A percentile compares a stretch with the other conserved stretches of the same genome.
Conservation (phyloP, 1,140 invertebrate species). For the Drosophila lacertosa region DNA sequence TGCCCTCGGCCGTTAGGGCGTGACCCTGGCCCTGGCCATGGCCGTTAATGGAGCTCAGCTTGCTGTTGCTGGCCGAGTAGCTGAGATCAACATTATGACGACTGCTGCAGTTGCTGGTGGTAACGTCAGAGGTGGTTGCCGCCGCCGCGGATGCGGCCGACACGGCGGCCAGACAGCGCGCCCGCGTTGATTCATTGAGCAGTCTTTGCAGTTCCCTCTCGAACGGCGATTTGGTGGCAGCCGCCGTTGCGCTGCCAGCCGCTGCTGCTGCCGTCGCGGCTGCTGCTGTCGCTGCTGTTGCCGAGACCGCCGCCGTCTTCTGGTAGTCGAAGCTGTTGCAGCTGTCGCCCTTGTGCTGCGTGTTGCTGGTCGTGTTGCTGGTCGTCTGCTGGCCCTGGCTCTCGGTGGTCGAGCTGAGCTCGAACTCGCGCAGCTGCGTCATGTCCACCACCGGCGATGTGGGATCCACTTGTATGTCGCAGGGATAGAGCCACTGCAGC, state of each 20-base stretch:
- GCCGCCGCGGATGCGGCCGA: constrained; percentile 30
- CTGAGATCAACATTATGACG: constrained; percentile 69
- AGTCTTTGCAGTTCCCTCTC: constrained; percentile 90
- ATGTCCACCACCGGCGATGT: constrained; percentile 75
- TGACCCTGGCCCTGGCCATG: constrained; percentile 22
- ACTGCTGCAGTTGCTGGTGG: constrained; percentile 71
- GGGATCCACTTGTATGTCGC: constrained; percentile 86
- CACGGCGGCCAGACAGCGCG: constrained; percentile 48
- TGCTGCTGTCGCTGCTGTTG: constrained; percentile 50
- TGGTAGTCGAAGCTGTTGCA: constrained; percentile 88
- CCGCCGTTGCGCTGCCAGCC: constrained; percentile 1
- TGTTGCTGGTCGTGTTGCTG: constrained; percentile 82
- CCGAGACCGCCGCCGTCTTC: constrained; percentile 64
- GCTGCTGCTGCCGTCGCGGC: constrained; percentile 2
- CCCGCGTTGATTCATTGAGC: constrained; percentile 86
- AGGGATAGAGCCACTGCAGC: constrained; percentile 87
- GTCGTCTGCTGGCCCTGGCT: constrained; percentile 83
- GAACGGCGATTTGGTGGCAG: constrained; percentile 85
- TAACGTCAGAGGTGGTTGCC: constrained; percentile 52
- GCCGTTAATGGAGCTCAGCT: constrained; percentile 67
- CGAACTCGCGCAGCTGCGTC: constrained; percentile 75
- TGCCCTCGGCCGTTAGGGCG: constrained; percentile 37
- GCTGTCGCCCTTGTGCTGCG: constrained; percentile 86
- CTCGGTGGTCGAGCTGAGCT: constrained; percentile 83
- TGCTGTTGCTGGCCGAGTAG: constrained; percentile 70